Percentiles rank a stretch among this genome's conserved stretches.
Evolutionary conservation across 2,113 vertebrate species (phyloP).

Genomic region (Heterotilapia buettikoferi): DNA sequence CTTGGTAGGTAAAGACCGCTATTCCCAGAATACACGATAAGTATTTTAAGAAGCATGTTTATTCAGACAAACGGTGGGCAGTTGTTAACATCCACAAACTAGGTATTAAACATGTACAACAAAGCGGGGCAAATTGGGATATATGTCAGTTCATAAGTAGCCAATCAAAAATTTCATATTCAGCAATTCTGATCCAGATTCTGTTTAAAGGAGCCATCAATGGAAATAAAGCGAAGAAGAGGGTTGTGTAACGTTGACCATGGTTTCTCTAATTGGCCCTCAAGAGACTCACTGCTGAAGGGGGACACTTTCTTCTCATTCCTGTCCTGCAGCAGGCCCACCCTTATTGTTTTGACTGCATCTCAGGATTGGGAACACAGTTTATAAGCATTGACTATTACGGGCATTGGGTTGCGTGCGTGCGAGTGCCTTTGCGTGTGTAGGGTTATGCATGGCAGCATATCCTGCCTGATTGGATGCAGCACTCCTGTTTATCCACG

Average conservation of each 20-base stretch:
- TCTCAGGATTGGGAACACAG: neutral
- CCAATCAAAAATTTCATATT: neutral
- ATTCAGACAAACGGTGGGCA: neutral
- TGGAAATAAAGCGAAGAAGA: conserved; percentile 38
- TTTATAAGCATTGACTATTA: neutral
- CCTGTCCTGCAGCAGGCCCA: conserved; percentile 8
- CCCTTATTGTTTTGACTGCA: neutral
- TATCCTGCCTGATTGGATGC: conserved; percentile 17
- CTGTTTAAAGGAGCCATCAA: conserved; percentile 16
- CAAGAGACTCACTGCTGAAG: conserved; percentile 65
- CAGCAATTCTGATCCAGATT: neutral
- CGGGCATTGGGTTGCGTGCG: neutral
- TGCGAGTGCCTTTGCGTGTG: neutral
- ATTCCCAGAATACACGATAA: neutral
- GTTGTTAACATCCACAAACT: neutral
- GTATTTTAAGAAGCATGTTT: neutral
- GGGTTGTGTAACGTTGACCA: conserved; percentile 51
- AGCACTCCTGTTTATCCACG: conserved; percentile 9
- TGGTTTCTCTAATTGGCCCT: conserved; percentile 77
- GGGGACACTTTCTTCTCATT: conserved; percentile 13
- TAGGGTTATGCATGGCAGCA: neutral
- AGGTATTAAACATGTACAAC: neutral
- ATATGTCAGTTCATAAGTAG: neutral
- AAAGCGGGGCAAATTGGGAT: neutral
- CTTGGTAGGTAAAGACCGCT: neutral